Evolutionary conservation across 30 jellyfish, hydroid and myxozoan species (phyloP), one percentile per base, ranked within the genome.

Genomic region (Sanderia malayensis): DNA sequence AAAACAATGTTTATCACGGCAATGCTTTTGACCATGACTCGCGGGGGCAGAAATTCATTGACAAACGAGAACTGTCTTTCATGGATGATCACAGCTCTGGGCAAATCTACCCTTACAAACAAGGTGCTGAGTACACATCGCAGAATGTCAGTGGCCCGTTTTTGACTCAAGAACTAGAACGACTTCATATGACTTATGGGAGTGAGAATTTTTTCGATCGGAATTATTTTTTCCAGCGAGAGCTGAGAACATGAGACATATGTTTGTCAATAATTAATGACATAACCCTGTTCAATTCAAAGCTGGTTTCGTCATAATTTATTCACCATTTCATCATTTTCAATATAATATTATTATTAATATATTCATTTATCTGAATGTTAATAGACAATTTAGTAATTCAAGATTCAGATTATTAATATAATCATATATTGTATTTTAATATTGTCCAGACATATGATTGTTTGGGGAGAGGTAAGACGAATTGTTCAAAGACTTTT

Each of bases 151-250:
- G 52, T 28, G 89, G 89, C 44, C 89, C 81, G 22, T 78, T 78
- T 44, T 55, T 78, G 57, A 78, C 89, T 4, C 82, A 78, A 44
- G 89, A 78, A 71, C 31, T 78, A 57, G 82, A 78, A 55, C 59
- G 89, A 23, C 76, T 78, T 6, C 89, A 78, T 58, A 78, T 65
- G 89, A 17, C 80, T 20, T 78, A 64, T 34, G 89, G 89, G 10
- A 66, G 76, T 41, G 89, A 78, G 52, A 37, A 37, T 13, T 13
- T 37, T 37, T 37, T 37, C 13, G 6, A 37, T 37, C 10, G 52
- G 13, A 37, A 37, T 37, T 37, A 13, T 37, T 13, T 37, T 37
- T 37, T 37, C 52, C 52, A 37, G 52, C 52, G 52, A 37, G 52
- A 37, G 13, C 52, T 37, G 52, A 37, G 52, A 37, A 37, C 52